Evolutionary conservation across 92 coral and sea anemone genomes (phyloP).

Genomic region (Montipora capitata): DNA sequence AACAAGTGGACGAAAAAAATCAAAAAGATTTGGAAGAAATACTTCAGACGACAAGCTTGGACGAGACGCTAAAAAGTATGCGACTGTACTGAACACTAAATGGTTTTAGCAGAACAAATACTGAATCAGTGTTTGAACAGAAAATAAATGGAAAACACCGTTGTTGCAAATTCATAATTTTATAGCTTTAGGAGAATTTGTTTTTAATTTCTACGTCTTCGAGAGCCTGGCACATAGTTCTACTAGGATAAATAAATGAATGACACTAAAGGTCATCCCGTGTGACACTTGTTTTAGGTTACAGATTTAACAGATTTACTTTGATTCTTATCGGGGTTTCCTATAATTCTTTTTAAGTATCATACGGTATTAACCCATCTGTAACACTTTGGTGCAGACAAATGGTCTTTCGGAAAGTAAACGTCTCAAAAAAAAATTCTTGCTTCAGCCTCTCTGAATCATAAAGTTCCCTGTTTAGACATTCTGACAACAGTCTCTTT

Average conservation of each 20-base stretch:
- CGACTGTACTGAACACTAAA: conserved; percentile 13
- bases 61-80: conserved; percentile 46
- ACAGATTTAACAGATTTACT: not conserved
- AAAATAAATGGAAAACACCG: not conserved
- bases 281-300: not conserved
- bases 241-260: not conserved
- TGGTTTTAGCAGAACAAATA: no score
- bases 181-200: not conserved
- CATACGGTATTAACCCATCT: no score
- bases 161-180: not conserved
- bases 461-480: no score
- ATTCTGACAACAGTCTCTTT: no score
- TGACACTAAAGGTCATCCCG: not conserved
- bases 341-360: not conserved
- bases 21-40: conserved; percentile 46
- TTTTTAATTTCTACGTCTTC: not conserved
- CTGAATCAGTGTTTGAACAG: not conserved
- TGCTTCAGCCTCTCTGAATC: no score
- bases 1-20: conserved; percentile 54
- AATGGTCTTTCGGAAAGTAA: no score
- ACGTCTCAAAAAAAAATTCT: no score
- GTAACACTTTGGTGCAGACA: no score
- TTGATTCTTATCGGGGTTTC: not conserved
- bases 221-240: not conserved
- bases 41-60: conserved; percentile 43